Base-by-base conservation (phyloP, 2,113 vertebrate species). In the Erpornis zantholeuca region DNA sequence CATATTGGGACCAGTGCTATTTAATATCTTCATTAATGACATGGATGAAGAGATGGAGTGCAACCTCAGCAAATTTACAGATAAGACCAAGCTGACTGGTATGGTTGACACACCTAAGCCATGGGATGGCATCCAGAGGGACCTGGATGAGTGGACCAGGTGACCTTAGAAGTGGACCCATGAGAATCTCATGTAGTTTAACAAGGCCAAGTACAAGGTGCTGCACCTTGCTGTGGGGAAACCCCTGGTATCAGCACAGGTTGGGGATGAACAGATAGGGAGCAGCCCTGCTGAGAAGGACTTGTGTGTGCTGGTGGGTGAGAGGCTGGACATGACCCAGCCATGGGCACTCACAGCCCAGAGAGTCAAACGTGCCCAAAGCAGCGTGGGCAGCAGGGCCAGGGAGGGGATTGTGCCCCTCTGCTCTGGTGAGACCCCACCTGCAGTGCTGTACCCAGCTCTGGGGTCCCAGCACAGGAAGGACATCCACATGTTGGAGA, bases 201-300 rank as follows among this genome's bases (percentile, higher is more conserved):
- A 56, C 17, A 56, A 42, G 25, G 25, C 29, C 6, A 11, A 54
- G 29, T 31, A 4, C 16, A 49, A 42, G 29, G 7, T 29, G 7
- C 49, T 73, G 36, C 22, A 20, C 33, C 5, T 1, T 1, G 6
- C 5, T 59, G 15, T 35, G 17, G 23, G 15, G 14, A 42, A 45
- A 11, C 1, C 12, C 6, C 19, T 2, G 1, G 11, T 57, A 33
- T 23, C 33, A 52, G 0, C n/a, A 20, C 6, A n/a, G 45, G 6
- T 9, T 59, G 44, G 2, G 18, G 22, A 10, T 65, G 25, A 33
- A 6, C 14, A 65, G 36, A 31, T 15, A 1, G 4, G 57, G 33
- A 65, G 6, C 9, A 50, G 18, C 22, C 15, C 27, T 65, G 22
- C 18, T 0, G 0, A 20, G 44, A 66, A 38, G 15, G 36, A 0